Base-by-base conservation (phyloP, 2,797 vertebrate genomes). In the Emys orbicularis region DNA sequence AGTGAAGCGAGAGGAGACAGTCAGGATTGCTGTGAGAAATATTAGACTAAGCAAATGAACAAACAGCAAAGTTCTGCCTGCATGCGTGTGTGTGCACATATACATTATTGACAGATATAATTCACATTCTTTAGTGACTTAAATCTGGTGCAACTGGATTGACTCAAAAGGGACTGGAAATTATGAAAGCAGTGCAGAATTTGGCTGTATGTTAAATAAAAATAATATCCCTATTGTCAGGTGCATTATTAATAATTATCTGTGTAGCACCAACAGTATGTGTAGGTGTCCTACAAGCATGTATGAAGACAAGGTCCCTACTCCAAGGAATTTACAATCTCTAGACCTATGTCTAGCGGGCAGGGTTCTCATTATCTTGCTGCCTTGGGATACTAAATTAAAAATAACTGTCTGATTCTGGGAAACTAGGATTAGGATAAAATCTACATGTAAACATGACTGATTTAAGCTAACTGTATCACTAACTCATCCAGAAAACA, bases 361-460 rank as follows among this genome's bases (percentile, higher is more conserved):
- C 92, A 92, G 81, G 79, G 87, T 94, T 94, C 80, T 86, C 84
- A 94, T 94, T 94, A 84, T 41, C 68, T 52, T 57, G 88, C 44
- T 27, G 5, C 65, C 37, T 57, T 1, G 37, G 68, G 21, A 76
- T 27, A 29, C 79, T 92, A 87, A 81, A 91, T 92, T 59, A 79
- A 13, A 80, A 23, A 50, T 12, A 44, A 13, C 53, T 72, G 87
- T 90, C 93, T 16, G 41, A 41, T 16, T 31, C 41, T 49, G 27
- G 74, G 74, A 27, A 47, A 49, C 74, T 47, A 15, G 25, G 44
- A 18, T 77, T 77, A 27, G 74, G 27, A 29, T 8, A 77, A 44
- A 12, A 31, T 44, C 74, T 49, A 31, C 6, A 49, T 9, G 25
- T 89, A 74, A 90, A 59, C 90, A 92, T 79, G 82, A 93, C 80